These are phyloP conservation scores for Penaeus japonicus DNA, from an alignment of 1,140 invertebrate species.

Conservation along the genomic window DNA sequence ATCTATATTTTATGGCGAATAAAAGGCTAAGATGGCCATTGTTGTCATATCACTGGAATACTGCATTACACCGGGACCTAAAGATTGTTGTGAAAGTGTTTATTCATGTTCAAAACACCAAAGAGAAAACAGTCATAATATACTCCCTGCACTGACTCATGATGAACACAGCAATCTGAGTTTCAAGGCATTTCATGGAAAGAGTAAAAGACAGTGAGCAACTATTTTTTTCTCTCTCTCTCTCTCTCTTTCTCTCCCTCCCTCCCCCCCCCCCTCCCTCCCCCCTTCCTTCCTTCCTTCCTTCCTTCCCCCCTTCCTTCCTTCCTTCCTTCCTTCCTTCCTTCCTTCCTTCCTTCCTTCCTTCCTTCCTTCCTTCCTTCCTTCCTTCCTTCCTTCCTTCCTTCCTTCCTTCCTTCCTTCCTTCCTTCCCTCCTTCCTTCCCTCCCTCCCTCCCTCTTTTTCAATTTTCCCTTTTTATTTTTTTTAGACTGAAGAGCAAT, in stretches of 20 bases:
- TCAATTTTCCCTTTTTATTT: neutral
- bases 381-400: neutral
- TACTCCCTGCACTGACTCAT: too few relatives aligned
- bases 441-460: neutral
- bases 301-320: neutral
- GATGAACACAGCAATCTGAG: too few relatives aligned
- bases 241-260: neutral
- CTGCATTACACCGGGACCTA: too few relatives aligned
- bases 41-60: too few relatives aligned
- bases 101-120: too few relatives aligned
- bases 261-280: neutral
- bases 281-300: neutral
- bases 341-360: neutral
- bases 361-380: neutral
- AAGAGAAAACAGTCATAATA: too few relatives aligned
- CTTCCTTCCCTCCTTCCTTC: neutral
- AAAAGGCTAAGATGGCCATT: too few relatives aligned
- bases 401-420: neutral
- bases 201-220: too few relatives aligned
- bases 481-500: neutral
- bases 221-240: neutral
- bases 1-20: too few relatives aligned
- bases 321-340: neutral
- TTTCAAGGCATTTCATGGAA: too few relatives aligned
- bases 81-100: too few relatives aligned